These are phyloP conservation scores for Philopedon plagiatum DNA, from an alignment of 2,888 invertebrate species.

Conservation along the genomic window DNA sequence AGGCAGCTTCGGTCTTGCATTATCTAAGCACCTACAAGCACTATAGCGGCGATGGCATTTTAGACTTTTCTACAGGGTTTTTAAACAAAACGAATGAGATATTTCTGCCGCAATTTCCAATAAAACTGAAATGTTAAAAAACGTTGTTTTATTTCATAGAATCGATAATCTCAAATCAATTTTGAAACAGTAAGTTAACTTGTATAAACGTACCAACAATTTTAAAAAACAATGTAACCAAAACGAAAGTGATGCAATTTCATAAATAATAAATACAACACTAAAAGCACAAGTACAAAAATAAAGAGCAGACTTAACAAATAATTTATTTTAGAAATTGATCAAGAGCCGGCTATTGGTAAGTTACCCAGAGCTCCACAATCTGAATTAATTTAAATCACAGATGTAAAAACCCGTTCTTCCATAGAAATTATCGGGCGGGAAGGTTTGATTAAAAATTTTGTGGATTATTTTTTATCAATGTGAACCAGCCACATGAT, in stretches of 20 bases:
- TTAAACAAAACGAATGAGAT: background rate
- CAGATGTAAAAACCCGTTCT: background rate
- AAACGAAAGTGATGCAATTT: slow-evolving; percentile 15
- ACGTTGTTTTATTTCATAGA: slow-evolving; percentile 24
- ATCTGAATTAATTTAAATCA: slow-evolving; percentile 3
- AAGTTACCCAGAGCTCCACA: slow-evolving; percentile 1
- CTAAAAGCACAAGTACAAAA: slow-evolving; percentile 38
- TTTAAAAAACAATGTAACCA: slow-evolving; percentile 5
- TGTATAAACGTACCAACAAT: slow-evolving; percentile 32
- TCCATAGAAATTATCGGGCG: background rate
- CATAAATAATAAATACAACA: slow-evolving; percentile 29
- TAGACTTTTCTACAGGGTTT: too few species aligned
- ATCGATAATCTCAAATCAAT: slow-evolving; percentile 15
- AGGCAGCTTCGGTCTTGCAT: too few species aligned
- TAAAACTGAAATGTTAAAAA: slow-evolving; percentile 12
- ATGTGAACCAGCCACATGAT: slow-evolving; percentile 7
- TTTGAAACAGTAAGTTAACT: slow-evolving; percentile 9
- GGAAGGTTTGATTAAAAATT: background rate
- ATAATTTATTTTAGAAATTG: slow-evolving; percentile 26
- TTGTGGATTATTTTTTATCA: background rate
- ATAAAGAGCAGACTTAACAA: slow-evolving; percentile 35
- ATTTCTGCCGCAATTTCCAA: background rate
- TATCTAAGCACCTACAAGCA: too few species aligned
- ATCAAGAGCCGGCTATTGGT: slow-evolving; percentile 5
- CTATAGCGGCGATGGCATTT: too few species aligned